Base-by-base conservation (phyloP, 2,797 vertebrate genomes). In the Loriculus beryllinus region DNA sequence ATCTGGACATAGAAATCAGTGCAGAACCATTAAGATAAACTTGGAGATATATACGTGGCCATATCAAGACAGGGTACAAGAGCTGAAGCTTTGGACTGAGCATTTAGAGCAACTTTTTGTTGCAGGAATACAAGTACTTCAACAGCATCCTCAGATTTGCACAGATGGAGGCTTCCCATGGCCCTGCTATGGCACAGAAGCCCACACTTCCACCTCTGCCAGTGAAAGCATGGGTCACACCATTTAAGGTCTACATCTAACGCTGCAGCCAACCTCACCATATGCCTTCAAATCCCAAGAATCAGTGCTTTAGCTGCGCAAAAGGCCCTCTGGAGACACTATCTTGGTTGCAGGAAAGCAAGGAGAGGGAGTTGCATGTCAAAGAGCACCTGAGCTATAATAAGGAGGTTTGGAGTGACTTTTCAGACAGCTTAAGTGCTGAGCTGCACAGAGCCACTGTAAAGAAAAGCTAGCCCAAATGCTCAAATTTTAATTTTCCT, bases 101-200 rank as follows among this genome's bases (percentile, higher is more conserved):
- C 11, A 69, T 35, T 33, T 48, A 79, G 31, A 67, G 12, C 5
- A 49, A n/a, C 7, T 22, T 51, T 48, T 56, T 51, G 7, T 1
- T 63, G 48, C 57, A 33, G 10, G 6, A 65, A 29, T 81, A 16
- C 3, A 42, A 7, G 28, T 48, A 51, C 35, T 67, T 43, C 33
- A 1, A 33, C 12, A 47, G 10, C 12, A 39, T 10, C 20, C 26
- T 40, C 56, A 52, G 22, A 52, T 33, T 22, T 59, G 29, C 23
- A 16, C 3, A 2, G 15, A 4, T 31, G 28, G 3, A 23, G 28
- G 10, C 9, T 72, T 63, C 14, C 12, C 2, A 1, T 4, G 8
- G 60, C 37, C n/a, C 28, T 42, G 31, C 48, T 47, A 3, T 11
- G 11, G 57, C 23, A n/a, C 62, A 51, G 60, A 17, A 68, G 13